A percentile compares a stretch with the other conserved stretches of the same genome.
These are phyloP conservation scores for Ceryle rudis DNA, from an alignment of 2,797 vertebrate genomes.

Conservation along the genomic window DNA sequence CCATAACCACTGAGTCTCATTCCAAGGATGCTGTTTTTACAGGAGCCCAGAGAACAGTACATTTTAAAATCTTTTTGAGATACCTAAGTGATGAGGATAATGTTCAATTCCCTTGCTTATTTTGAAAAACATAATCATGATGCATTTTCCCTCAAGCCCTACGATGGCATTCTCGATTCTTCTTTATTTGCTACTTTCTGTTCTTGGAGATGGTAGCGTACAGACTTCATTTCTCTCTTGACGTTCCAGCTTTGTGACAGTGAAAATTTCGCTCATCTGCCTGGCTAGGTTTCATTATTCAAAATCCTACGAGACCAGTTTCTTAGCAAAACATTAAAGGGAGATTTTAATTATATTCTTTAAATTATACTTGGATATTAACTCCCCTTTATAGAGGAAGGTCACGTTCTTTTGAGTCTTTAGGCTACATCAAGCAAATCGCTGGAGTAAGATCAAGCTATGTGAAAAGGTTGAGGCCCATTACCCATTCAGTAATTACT, in stretches of 20 bases:
- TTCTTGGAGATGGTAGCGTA: background rate
- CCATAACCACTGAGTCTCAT: background rate
- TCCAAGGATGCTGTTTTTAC: background rate
- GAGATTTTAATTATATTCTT: slow-evolving; percentile 61
- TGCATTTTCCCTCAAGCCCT: background rate
- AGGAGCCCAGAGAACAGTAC: background rate
- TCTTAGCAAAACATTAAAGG: slow-evolving; percentile 14
- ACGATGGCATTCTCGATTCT: background rate
- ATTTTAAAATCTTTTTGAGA: background rate
- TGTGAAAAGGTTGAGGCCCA: background rate
- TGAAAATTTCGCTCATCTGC: background rate
- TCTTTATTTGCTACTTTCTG: background rate
- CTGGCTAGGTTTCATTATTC: background rate
- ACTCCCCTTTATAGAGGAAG: background rate
- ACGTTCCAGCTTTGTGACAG: background rate
- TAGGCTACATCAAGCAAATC: background rate
- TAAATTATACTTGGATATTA: background rate
- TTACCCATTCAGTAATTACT: background rate
- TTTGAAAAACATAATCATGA: background rate
- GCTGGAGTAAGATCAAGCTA: background rate
- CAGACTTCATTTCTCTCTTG: background rate
- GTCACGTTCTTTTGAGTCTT: background rate
- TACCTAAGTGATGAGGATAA: background rate
- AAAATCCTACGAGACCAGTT: background rate
- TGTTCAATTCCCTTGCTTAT: background rate